These are phyloP conservation scores for Megaptera novaeangliae DNA, from an alignment of 2,113 vertebrate genomes.

Conservation along the genomic window DNA sequence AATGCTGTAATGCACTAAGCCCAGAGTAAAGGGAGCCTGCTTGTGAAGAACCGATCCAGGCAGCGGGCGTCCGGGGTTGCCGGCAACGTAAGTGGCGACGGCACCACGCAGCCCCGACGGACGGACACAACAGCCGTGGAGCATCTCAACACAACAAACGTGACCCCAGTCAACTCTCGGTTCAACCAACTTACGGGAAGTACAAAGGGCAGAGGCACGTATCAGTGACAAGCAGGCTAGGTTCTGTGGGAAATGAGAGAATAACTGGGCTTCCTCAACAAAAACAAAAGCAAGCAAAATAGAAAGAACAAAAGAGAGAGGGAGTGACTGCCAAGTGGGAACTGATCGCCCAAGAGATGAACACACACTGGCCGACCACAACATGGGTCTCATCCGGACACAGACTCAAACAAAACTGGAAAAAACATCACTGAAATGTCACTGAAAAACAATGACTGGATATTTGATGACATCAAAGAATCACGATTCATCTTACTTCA, in stretches of 20 bases:
- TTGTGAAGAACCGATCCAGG: not conserved
- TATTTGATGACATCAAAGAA: not conserved
- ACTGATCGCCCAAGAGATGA: not conserved
- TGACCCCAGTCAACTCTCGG: not conserved
- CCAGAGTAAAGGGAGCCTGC: not conserved
- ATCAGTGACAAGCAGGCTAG: fast-evolving
- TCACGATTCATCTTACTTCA: not conserved
- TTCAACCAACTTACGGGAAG: not conserved
- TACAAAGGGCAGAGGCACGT: not conserved
- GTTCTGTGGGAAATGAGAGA: not conserved
- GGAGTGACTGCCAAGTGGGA: not conserved
- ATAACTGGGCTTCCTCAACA: not conserved
- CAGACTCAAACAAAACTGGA: not conserved
- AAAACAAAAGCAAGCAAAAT: not conserved
- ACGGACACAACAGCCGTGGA: not conserved
- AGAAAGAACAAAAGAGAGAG: not conserved
- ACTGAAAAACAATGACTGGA: not conserved
- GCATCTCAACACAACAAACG: not conserved
- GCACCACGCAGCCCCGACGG: fast-evolving
- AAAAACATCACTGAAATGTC: not conserved
- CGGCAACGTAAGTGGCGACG: too few species aligned
- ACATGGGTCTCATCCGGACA: not conserved
- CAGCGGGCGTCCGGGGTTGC: fast-evolving
- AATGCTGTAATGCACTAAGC: not conserved
- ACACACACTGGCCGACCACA: too few species aligned